Evolutionary conservation across 2,113 vertebrate species (phyloP).

Genomic region (Pygoscelis adeliae): DNA sequence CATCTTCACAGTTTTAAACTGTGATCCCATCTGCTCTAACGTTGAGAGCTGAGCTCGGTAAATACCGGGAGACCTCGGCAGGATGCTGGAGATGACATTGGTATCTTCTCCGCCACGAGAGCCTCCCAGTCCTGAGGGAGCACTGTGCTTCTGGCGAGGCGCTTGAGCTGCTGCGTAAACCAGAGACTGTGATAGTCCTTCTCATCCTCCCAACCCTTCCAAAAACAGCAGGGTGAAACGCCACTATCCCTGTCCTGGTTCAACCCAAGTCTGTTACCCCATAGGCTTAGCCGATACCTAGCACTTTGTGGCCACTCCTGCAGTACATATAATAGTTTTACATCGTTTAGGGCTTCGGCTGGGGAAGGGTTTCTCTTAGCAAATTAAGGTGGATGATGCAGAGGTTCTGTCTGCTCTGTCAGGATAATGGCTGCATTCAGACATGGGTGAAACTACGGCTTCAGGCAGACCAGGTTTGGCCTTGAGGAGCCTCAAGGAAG

Average conservation of each 20-base stretch:
- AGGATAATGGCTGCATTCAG: not conserved
- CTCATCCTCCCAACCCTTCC: not conserved
- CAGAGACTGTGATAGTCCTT: not conserved
- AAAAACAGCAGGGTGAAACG: not conserved
- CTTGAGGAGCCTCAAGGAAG: not conserved
- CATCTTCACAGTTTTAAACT: not conserved
- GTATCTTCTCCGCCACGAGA: not conserved
- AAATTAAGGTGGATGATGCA: not conserved
- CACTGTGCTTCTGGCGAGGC: not conserved
- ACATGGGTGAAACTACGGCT: not conserved
- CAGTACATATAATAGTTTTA: not conserved
- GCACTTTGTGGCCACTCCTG: not conserved
- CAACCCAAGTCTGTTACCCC: not conserved
- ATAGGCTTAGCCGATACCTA: not conserved
- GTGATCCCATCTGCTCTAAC: not conserved
- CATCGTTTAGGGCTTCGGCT: not conserved
- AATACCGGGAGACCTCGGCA: not conserved
- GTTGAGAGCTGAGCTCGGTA: not conserved
- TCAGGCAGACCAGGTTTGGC: not conserved
- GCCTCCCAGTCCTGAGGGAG: not conserved
- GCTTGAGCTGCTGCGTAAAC: not conserved
- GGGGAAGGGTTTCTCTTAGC: not conserved
- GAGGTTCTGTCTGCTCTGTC: not conserved
- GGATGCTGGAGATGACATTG: not conserved
- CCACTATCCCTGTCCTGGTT: no score